Base-by-base conservation (phyloP, 2,797 vertebrate species). In the Neosalanx taihuensis region DNA sequence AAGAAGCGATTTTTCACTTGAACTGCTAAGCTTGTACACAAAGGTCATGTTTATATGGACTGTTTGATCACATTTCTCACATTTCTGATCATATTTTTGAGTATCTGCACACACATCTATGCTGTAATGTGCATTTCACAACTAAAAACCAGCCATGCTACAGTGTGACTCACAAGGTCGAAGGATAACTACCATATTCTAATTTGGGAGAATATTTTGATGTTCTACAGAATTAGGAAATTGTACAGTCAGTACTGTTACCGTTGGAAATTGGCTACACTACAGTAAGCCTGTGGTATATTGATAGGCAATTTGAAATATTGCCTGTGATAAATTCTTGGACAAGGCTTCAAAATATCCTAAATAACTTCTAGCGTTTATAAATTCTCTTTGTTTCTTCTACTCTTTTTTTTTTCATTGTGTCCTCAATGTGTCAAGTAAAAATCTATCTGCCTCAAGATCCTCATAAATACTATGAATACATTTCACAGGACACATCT, bases 341-440 rank as follows among this genome's bases (percentile, higher is more conserved):
- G 57, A 60, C 20, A 12, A 33, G 29, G 13, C 13, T 37, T 60
- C 57, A 70, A 15, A 61, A 60, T 57, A 41, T 60, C 20, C 5
- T 2, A 64, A 77, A 76, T 67, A 58, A 64, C 63, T 77, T 73
- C 70, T 6, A 4, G 0, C 35, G 15, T 73, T 67, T 65, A 70
- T 61, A 59, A 71, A 75, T 78, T 74, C 59, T 67, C 64, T 82
- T 75, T 72, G 72, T 84, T 78, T 79, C 49, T 46, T 10, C 6
- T 33, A 3, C 33, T 41, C 6, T 63, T 69, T 17, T 59, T 17
- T 49, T 31, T 33, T 29, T 26, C n/a, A 23, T 30, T 35, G 75
- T 82, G 83, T 81, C 81, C 81, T 85, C 73, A 31, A 81, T 75
- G 81, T 80, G 75, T 86, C 77, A 79, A 74, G 67, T n/a, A 65